phyloP scores from a whole-genome alignment of 2,797 vertebrate genomes.

The Sphenopsis melanotis region DNA sequence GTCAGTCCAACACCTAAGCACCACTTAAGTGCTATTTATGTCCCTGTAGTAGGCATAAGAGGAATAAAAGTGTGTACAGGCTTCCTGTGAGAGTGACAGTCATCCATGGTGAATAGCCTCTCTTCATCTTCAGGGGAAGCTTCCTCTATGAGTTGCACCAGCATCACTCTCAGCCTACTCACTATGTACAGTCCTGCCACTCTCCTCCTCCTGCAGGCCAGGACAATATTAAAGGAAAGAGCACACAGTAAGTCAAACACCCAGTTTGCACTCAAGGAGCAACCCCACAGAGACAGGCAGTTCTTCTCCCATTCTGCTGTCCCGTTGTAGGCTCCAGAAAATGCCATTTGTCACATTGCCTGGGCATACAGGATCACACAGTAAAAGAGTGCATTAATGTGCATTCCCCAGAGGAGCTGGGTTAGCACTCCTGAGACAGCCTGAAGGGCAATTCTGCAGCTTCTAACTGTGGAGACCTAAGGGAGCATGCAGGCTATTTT shows the following conservation, averaged over 20 bases:
- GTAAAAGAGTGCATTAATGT: rapidly evolving
- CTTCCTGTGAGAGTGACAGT: neutral
- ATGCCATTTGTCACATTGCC: neutral
- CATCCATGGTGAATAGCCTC: neutral
- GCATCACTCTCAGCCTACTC: neutral
- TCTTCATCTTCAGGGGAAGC: neutral
- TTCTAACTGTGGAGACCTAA: neutral
- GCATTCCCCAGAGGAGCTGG: neutral
- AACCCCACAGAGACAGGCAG: neutral
- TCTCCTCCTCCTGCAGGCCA: rapidly evolving
- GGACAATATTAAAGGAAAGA: neutral
- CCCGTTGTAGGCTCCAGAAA: neutral
- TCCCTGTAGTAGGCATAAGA: neutral
- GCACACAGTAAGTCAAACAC: neutral
- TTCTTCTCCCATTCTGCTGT: neutral
- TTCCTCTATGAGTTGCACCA: neutral
- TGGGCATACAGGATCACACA: neutral
- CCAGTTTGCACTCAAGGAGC: neutral
- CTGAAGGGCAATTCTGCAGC: neutral
- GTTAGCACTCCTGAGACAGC: neutral
- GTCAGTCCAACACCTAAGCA: neutral
- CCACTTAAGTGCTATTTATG: neutral
- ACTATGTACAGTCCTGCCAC: neutral
- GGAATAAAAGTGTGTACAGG: neutral
- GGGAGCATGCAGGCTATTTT: neutral